Evolutionary conservation across 2,797 vertebrate species (phyloP).

Genomic region (Helostoma temminkii): DNA sequence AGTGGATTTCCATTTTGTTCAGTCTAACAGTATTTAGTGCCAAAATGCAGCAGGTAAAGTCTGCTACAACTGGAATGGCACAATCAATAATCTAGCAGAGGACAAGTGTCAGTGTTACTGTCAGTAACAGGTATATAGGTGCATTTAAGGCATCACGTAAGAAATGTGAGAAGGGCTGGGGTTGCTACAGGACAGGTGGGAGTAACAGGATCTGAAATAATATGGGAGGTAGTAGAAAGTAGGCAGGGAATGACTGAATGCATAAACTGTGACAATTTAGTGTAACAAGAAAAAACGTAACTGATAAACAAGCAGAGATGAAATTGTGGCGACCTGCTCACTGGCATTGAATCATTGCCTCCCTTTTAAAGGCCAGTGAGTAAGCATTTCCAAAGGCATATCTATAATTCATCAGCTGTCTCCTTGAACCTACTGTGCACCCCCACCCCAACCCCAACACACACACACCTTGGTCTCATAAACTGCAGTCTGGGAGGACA

Average conservation of each 20-base stretch:
- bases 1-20: constrained; percentile 17
- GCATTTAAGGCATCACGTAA: neutral
- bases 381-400: constrained; percentile 81
- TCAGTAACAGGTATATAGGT: neutral
- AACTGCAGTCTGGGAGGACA: constrained; percentile 76
- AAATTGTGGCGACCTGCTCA: constrained; percentile 65
- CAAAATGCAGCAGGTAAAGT: neutral
- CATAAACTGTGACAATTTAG: constrained; percentile 29
- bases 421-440: constrained; percentile 77
- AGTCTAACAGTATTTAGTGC: constrained; percentile 44
- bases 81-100: neutral
- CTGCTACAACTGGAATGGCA: neutral
- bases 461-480: constrained; percentile 71
- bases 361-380: constrained; percentile 78
- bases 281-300: constrained; percentile 51
- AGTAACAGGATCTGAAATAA: neutral
- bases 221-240: neutral
- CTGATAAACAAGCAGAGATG: constrained; percentile 69
- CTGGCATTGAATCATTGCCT: constrained; percentile 67
- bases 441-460: constrained; percentile 8
- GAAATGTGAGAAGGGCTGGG: neutral
- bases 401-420: constrained; percentile 84
- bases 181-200: neutral
- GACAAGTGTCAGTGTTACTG: neutral
- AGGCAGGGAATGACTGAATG: neutral